These are phyloP conservation scores for Aphyosemion australe DNA, from an alignment of 2,113 vertebrate species.

Conservation along the genomic window DNA sequence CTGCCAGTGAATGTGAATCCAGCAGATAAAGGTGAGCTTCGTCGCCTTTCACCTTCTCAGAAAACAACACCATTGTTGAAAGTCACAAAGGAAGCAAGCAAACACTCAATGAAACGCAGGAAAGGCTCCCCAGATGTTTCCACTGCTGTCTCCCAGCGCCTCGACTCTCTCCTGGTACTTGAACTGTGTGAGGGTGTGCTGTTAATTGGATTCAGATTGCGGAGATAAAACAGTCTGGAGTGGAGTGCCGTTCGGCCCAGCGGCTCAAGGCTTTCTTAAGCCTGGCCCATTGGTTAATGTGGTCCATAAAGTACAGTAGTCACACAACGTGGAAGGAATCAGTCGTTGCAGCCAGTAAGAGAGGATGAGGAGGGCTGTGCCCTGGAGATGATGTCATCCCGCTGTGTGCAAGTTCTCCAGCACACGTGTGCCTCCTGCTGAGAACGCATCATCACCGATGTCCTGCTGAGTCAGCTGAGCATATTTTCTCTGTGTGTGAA, in stretches of 20 bases:
- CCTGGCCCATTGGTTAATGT: constrained; percentile 19
- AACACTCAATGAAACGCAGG: constrained; percentile 38
- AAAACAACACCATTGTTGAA: constrained; percentile 63
- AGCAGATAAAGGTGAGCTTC: constrained; percentile 50
- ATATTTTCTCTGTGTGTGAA: neutral
- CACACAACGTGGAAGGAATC: constrained; percentile 33
- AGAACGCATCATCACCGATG: constrained; percentile 24
- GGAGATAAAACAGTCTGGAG: constrained; percentile 45
- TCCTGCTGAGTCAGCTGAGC: constrained; percentile 66
- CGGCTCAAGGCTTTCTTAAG: constrained; percentile 19
- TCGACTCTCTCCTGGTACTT: constrained; percentile 35
- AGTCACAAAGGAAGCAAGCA: constrained; percentile 50
- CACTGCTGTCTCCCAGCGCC: neutral
- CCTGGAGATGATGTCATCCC: constrained; percentile 70
- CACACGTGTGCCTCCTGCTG: constrained; percentile 29
- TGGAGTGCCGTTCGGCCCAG: constrained; percentile 9
- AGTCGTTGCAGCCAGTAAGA: constrained; percentile 14
- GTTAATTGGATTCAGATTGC: constrained; percentile 72
- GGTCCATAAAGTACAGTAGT: constrained; percentile 50
- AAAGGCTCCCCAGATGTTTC: constrained; percentile 38
- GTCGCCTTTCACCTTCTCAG: constrained; percentile 13
- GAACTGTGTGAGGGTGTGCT: constrained; percentile 56
- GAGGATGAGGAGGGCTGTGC: constrained; percentile 42
- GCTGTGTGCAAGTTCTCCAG: constrained; percentile 12
- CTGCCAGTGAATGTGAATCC: constrained; percentile 38